Base-by-base conservation (phyloP, 2,113 vertebrate genomes). In the Pluvianellus socialis region DNA sequence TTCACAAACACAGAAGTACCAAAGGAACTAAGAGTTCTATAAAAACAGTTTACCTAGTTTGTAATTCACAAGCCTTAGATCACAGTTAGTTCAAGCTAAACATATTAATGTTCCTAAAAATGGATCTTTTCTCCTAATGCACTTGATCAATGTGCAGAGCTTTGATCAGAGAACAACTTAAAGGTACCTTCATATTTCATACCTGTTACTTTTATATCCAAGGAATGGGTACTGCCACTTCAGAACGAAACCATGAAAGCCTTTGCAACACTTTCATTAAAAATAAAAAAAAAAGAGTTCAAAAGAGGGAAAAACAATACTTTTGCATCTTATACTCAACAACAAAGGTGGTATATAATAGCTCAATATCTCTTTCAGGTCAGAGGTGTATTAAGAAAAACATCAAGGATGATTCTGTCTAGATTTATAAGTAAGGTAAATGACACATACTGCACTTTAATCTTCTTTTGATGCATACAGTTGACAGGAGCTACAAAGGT, bases 81-180 rank as follows among this genome's bases (percentile, higher is more conserved):
- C 94, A 97, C 86, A 95, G 93, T 95, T 97, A 90, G 79, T 76
- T 98, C 95, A 97, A 96, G 74, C 84, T 97, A 95, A 96, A 93
- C 88, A 92, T 71, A 97, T 96, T 97, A 98, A 84, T 3, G 61
- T 95, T 94, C 91, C 79, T 83, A 65, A 88, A 98, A 98, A 97
- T 95, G 95, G 86, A 96, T 95, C 93, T 96, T 97, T 97, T 95
- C 79, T 97, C 94, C 96, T 98, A 95, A 98, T 97, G 96, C 81
- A 91, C 83, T 90, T 98, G 97, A 98, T 98, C 97, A 98, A 97
- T 97, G 97, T 91, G 94, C 88, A 96, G 90, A 93, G 95, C 97
- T 98, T 98, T 98, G 96, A 98, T 98, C 97, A 98, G 88, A 96
- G 90, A 97, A 97, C 87, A 97, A 95, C 90, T 97, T 96, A 95